Base-by-base conservation (phyloP, 2,797 vertebrate genomes). In the Neomorphus geoffroyi region DNA sequence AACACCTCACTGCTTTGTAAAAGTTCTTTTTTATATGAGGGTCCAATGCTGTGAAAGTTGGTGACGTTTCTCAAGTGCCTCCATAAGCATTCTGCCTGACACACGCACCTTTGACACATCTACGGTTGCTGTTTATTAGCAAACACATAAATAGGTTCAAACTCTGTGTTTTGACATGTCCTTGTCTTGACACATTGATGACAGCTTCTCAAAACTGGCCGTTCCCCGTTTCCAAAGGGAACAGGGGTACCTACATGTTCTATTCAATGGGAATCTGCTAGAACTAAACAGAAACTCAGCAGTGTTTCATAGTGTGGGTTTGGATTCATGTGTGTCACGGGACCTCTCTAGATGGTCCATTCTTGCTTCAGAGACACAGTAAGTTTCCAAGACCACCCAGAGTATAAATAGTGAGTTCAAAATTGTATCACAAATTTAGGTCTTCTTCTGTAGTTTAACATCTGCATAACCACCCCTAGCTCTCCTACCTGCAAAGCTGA, bases 231-330 rank as follows among this genome's bases (percentile, higher is more conserved):
- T 78, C 32, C 70, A 79, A 13, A 15, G 30, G 37, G 8, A 46
- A 23, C 60, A 72, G 27, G 32, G 17, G 15, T 30, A 41, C 14
- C 17, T 32, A 24, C 23, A 37, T 45, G 41, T 54, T 10, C 12
- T 21, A 18, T 22, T 2, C 10, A 28, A 13, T 46, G 9, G 35
- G 23, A 22, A 46, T 41, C 53, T 64, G 21, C 62, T 50, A 57
- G 32, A 43, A 54, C 48, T 22, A 48, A 12, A 51, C 3, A 64
- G 65, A 57, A 88, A 17, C 24, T 48, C 14, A 15, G 6, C 65
- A 60, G 10, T 21, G 10, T 70, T 46, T 19, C 21, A 51, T 0
- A 56, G 39, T 19, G 11, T 32, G 11, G 1, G 0, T 60, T 33
- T 9, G 50, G 73, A 22, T 28, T 19, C 18, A 10, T 11, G 33